These are phyloP conservation scores for Aphis craccivora DNA, from an alignment of 1,140 invertebrate species.

Conservation along the genomic window DNA sequence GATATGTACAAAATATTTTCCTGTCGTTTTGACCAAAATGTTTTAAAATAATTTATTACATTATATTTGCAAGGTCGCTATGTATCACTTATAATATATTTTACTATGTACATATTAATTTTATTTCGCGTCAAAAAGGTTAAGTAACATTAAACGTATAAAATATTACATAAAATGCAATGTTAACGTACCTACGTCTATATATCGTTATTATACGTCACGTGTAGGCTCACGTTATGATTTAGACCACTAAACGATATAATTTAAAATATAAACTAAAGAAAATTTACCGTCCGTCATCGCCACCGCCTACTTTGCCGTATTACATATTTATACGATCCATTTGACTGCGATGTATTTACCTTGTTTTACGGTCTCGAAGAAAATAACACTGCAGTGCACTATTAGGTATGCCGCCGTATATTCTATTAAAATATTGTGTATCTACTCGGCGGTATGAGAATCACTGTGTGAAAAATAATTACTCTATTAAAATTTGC, in stretches of 20 bases:
- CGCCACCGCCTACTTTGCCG: not conserved
- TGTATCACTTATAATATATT: not conserved
- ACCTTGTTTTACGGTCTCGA: not conserved
- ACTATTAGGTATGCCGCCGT: not conserved
- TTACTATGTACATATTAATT: not conserved
- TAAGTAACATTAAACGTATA: not conserved
- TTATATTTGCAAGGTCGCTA: not conserved
- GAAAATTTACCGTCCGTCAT: not conserved
- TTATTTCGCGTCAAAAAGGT: not conserved
- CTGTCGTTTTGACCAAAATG: not conserved
- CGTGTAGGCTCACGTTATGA: not conserved
- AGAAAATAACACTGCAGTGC: not conserved
- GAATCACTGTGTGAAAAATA: not conserved
- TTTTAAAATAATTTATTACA: not conserved
- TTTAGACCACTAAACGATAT: slow-evolving; percentile 3
- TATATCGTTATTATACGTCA: not conserved
- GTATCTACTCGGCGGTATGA: not conserved
- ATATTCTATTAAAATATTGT: not conserved
- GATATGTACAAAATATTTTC: not conserved
- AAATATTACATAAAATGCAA: not conserved
- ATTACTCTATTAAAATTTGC: not conserved
- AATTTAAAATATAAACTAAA: not conserved
- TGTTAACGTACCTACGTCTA: not conserved
- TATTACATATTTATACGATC: not conserved
- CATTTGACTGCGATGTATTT: not conserved